phyloP scores from a whole-genome alignment of 2,797 vertebrate genomes.

The Sitta carolinensis region DNA sequence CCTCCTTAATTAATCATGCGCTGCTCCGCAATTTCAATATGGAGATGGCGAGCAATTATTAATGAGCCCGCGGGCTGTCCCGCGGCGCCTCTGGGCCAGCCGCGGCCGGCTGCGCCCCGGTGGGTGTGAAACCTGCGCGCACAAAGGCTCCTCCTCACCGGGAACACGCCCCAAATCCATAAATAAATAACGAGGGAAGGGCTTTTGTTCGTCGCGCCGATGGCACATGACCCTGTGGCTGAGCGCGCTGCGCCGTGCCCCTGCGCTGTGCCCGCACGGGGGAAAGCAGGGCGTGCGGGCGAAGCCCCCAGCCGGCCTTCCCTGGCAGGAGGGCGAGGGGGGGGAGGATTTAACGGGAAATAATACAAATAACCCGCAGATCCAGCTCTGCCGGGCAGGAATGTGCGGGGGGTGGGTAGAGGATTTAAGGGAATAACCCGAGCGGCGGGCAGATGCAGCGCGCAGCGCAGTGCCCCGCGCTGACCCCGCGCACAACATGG shows the following conservation, averaged over 20 bases:
- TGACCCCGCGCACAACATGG: conserved; percentile 10
- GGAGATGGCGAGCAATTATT: conserved; percentile 67
- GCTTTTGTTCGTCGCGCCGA: conserved; percentile 83
- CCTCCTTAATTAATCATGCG: conserved; percentile 59
- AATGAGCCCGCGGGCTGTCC: conserved; percentile 62
- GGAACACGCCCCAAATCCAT: conserved; percentile 22
- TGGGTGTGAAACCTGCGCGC: conserved; percentile 30
- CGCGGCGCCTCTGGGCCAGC: conserved; percentile 4
- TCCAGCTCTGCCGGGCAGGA: neutral
- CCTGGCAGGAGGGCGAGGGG: neutral
- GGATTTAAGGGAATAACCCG: neutral
- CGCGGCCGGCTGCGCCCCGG: neutral
- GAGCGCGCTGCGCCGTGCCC: neutral
- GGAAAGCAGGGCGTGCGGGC: neutral
- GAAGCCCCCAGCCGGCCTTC: neutral
- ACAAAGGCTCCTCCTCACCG: conserved; percentile 76
- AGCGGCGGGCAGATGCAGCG: neutral
- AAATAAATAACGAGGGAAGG: conserved; percentile 61
- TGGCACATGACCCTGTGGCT: conserved; percentile 79
- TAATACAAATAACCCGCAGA: neutral
- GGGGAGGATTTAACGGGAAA: neutral
- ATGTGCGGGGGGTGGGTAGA: neutral
- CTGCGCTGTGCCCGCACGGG: neutral
- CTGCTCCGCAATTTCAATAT: conserved; percentile 47
- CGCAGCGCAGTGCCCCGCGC: neutral